Evolutionary conservation across 2,113 vertebrate species (phyloP).

Genomic region (Psilopogon haemacephalus): DNA sequence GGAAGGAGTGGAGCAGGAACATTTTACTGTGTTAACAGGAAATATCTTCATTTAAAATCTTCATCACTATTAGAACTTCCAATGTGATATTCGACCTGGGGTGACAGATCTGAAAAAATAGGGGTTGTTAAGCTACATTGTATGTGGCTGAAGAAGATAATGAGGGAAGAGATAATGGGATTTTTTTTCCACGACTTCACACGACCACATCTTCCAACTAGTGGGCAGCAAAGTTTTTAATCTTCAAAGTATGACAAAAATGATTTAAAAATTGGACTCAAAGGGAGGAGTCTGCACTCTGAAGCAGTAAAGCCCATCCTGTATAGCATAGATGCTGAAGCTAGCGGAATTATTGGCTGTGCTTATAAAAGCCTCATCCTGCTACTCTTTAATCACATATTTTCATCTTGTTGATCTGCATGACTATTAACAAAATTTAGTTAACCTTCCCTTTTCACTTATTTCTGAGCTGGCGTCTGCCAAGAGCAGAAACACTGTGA

Average conservation of each 20-base stretch:
- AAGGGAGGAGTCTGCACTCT: background rate
- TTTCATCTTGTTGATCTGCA: background rate
- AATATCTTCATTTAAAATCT: background rate
- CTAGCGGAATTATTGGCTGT: background rate
- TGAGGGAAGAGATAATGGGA: background rate
- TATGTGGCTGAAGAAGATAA: background rate
- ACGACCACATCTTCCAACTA: background rate
- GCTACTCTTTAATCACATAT: background rate
- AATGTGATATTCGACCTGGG: background rate
- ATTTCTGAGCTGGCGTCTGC: background rate
- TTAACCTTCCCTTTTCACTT: background rate
- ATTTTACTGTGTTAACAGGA: background rate
- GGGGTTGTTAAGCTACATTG: background rate
- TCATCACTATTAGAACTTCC: background rate
- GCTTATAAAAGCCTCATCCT: background rate
- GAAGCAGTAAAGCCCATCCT: background rate
- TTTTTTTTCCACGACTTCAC: background rate
- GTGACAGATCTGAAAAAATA: background rate
- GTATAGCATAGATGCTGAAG: background rate
- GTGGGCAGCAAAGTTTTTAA: background rate
- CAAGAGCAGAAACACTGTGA: background rate
- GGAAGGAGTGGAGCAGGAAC: background rate
- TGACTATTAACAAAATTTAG: background rate
- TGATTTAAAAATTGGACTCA: background rate
- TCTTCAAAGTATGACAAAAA: background rate